Conservation (phyloP, 2,888 invertebrate genomes). For the Diarsia rubi region DNA sequence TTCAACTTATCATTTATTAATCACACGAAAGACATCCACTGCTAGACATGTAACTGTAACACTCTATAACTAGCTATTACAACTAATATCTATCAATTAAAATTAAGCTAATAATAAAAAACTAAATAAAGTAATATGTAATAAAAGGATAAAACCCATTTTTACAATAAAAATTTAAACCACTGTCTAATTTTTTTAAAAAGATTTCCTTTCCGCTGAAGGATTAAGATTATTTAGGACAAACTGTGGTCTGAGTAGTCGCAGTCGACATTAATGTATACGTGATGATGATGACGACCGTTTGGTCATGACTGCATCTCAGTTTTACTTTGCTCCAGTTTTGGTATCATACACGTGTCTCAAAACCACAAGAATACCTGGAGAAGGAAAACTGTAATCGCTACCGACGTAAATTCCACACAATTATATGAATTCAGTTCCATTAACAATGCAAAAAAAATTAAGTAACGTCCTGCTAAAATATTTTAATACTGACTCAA, state of each 20-base stretch:
- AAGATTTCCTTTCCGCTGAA: not conserved
- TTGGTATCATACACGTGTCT: not conserved
- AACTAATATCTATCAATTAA: not conserved
- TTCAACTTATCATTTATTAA: too few species aligned
- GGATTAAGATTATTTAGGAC: not conserved
- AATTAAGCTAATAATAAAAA: not conserved
- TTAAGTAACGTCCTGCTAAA: not conserved
- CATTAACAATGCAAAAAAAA: not conserved
- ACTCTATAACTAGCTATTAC: too few species aligned
- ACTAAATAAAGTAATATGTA: too few species aligned
- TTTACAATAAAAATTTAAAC: not conserved
- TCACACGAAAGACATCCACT: too few species aligned
- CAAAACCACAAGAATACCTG: not conserved
- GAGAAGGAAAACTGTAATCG: constrained; percentile 5
- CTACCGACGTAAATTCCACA: not conserved
- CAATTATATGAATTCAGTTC: constrained; percentile 9
- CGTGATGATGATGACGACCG: not conserved
- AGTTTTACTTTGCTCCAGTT: not conserved
- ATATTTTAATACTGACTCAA: not conserved
- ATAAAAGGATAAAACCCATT: not conserved
- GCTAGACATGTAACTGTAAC: too few species aligned
- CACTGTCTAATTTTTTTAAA: not conserved
- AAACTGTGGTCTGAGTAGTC: not conserved
- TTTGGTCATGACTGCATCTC: not conserved
- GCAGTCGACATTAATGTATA: not conserved